Base-by-base conservation (phyloP, 2,888 invertebrate genomes). In the Arrhopalites spinosus region DNA sequence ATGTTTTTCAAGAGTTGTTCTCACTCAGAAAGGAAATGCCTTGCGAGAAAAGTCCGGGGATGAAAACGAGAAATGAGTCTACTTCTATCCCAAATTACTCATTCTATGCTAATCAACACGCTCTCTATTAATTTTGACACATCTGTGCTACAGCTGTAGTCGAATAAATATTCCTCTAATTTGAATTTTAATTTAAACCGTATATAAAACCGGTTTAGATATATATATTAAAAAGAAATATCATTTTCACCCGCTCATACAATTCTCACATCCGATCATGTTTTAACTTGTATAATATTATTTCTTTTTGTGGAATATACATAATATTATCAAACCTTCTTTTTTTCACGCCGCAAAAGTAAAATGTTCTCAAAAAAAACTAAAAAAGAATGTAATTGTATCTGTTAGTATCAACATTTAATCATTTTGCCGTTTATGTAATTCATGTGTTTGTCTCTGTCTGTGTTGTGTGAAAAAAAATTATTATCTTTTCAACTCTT, bases 101-200 rank as follows among this genome's bases (percentile, higher is more conserved):
- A 78, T 78, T 78, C 75, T 78, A 78, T 78, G 78, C 78, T 78
- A 78, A 78, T 78, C 75, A 78, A 75, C 71, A 78, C 73, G 67
- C 66, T 75, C 67, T 67, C 45, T 77, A 75, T 77, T 77, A 77
- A 77, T 77, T 78, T 78, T 73, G 53, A 74, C 73, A 73, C 71
- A 75, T 75, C 45, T 69, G 59, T 68, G 59, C 61, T 75, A 75
- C 69, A 75, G 69, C 74, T 75, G 69, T 75, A 75, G 61, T 63
- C 59, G 68, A 63, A 75, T 75, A 68, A 69, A 69, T 69, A 75
- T 69, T 75, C 74, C 45, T 69, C 67, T 75, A 75, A 75, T 75
- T 75, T 75, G 64, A 75, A 75, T 75, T 75, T 75, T 69, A 69
- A 75, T 68, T n/a, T 36, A 36, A 36, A 7, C n/a, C n/a, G n/a